phyloP scores from a whole-genome alignment of 2,797 vertebrate genomes.

The Petrocephalus schoutedeni region DNA sequence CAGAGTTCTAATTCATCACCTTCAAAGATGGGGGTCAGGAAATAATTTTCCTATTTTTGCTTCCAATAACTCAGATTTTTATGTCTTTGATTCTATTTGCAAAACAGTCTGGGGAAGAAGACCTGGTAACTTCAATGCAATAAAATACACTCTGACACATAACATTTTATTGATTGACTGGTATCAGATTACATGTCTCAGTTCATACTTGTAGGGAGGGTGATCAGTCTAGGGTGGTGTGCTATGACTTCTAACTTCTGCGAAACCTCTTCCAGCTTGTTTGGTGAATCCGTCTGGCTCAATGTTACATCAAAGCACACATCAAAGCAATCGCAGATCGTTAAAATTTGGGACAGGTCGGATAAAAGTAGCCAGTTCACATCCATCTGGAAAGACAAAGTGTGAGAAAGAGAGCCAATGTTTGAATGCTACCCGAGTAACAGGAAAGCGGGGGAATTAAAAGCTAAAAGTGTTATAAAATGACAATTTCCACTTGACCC shows the following conservation, averaged over 20 bases:
- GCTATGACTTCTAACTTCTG: neutral
- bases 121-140: neutral
- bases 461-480: neutral
- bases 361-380: neutral
- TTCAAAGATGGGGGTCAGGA: neutral
- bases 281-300: neutral
- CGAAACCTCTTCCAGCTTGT: neutral
- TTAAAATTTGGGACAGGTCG: neutral
- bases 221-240: neutral
- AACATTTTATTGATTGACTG: neutral
- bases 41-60: neutral
- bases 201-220: neutral
- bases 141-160: neutral
- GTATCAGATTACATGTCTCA: conserved; percentile 5
- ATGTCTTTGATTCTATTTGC: neutral
- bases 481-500: neutral
- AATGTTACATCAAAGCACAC: neutral
- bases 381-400: neutral
- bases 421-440: neutral
- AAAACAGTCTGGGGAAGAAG: neutral
- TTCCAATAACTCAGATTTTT: neutral
- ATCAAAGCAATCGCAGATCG: neutral
- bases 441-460: neutral
- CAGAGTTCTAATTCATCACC: neutral
- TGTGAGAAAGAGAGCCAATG: neutral